Evolutionary conservation across 1,140 invertebrate genomes (phyloP).

Genomic region (Ostrea denselamellosa): DNA sequence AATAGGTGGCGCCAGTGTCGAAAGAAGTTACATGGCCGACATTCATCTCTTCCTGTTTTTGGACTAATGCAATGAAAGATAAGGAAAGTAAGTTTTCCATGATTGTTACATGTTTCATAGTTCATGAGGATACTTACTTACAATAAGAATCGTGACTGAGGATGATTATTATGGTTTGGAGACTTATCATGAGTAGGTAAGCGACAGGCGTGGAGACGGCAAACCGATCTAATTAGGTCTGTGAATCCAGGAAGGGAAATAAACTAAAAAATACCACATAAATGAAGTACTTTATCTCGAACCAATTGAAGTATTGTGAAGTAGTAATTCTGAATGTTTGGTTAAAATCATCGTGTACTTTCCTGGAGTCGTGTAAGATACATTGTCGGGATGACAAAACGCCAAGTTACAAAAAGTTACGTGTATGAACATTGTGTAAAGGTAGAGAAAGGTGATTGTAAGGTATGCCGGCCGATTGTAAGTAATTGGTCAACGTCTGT

Average conservation of each 20-base stretch:
- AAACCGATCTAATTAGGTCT: no score
- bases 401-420: no score
- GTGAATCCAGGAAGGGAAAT: conserved; percentile 25
- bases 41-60: conserved; percentile 26
- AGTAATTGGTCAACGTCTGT: no score
- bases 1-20: not conserved
- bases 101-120: not conserved
- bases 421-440: no score
- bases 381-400: no score
- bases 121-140: not conserved
- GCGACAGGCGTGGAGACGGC: not conserved
- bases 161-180: not conserved
- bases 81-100: not conserved
- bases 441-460: no score
- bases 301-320: not conserved
- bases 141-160: not conserved
- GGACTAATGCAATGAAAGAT: not conserved
- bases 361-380: no score
- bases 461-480: no score
- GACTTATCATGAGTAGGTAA: not conserved
- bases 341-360: not conserved
- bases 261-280: not conserved
- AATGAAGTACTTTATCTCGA: not conserved
- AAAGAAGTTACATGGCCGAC: conserved; percentile 13
- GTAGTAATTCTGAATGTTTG: not conserved